Conservation (phyloP, 2,888 invertebrate species). For the Zeuzera pyrina region DNA sequence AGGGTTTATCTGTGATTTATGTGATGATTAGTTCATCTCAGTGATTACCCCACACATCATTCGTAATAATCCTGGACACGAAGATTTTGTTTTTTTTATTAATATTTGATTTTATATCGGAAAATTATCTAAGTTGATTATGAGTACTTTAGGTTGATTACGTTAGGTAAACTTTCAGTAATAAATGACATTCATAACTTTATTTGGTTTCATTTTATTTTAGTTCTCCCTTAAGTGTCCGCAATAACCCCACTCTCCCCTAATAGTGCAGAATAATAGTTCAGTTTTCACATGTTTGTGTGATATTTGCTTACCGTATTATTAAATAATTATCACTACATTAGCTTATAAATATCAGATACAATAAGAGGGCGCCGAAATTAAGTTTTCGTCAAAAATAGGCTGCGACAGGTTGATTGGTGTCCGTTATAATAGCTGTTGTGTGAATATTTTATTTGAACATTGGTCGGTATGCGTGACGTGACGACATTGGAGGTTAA, state of each 20-base stretch:
- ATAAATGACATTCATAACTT: too few species aligned
- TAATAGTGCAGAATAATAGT: too few species aligned
- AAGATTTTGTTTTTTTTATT: neutral
- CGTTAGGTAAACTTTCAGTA: too few species aligned
- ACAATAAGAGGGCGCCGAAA: conserved; percentile 38
- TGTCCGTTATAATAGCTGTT: conserved; percentile 52
- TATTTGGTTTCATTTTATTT: too few species aligned
- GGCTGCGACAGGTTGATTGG: conserved; percentile 57
- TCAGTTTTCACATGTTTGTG: too few species aligned
- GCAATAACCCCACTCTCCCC: too few species aligned
- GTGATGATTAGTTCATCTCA: conserved; percentile 4
- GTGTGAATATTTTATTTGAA: conserved; percentile 59
- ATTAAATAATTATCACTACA: too few species aligned
- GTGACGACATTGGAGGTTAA: conserved; percentile 46
- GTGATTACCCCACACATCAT: neutral
- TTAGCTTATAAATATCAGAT: too few species aligned
- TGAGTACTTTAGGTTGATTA: neutral
- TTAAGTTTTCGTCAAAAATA: conserved; percentile 57
- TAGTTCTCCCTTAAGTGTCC: too few species aligned
- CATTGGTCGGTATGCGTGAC: conserved; percentile 48
- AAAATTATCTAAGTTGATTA: neutral
- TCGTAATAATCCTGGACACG: neutral
- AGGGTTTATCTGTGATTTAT: conserved; percentile 1
- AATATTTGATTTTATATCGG: too few species aligned
- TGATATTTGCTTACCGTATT: too few species aligned